Evolutionary conservation across 2,113 vertebrate species (phyloP).

Genomic region (Saimiri boliviensis): DNA sequence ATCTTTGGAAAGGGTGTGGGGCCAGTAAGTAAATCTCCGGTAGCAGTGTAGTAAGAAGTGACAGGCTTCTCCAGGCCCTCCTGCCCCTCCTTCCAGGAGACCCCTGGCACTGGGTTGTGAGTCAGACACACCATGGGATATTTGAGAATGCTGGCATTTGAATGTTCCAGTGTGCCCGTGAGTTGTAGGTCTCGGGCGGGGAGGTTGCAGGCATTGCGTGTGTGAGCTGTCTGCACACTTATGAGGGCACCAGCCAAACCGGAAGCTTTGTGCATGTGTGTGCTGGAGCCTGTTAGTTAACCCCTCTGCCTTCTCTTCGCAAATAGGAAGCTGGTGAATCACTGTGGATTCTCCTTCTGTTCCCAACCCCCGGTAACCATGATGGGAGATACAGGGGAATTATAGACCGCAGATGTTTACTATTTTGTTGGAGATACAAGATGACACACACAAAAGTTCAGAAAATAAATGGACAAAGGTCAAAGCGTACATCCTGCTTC

Average conservation of each 20-base stretch:
- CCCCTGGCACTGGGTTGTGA: background rate
- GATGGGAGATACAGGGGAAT: background rate
- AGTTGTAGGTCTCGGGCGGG: background rate
- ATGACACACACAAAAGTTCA: background rate
- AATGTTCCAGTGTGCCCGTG: background rate
- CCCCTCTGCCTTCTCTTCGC: background rate
- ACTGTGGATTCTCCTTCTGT: background rate
- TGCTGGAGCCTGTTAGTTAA: background rate
- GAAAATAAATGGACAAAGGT: background rate
- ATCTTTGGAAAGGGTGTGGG: conserved; percentile 56
- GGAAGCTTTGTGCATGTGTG: background rate
- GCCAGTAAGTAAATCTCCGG: background rate
- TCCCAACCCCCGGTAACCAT: background rate
- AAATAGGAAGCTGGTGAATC: background rate
- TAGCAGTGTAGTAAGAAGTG: background rate
- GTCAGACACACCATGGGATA: background rate
- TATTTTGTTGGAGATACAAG: background rate
- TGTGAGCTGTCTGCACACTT: background rate
- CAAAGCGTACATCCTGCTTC: background rate
- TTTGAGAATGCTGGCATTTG: background rate
- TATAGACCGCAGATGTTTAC: background rate
- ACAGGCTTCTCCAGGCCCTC: background rate
- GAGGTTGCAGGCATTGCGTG: background rate
- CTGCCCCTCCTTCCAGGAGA: background rate
- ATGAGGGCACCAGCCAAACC: background rate